Percentiles rank a stretch among this genome's conserved stretches.
phyloP scores from a whole-genome alignment of 1,140 invertebrate species.

The Sarcophaga bullata region DNA sequence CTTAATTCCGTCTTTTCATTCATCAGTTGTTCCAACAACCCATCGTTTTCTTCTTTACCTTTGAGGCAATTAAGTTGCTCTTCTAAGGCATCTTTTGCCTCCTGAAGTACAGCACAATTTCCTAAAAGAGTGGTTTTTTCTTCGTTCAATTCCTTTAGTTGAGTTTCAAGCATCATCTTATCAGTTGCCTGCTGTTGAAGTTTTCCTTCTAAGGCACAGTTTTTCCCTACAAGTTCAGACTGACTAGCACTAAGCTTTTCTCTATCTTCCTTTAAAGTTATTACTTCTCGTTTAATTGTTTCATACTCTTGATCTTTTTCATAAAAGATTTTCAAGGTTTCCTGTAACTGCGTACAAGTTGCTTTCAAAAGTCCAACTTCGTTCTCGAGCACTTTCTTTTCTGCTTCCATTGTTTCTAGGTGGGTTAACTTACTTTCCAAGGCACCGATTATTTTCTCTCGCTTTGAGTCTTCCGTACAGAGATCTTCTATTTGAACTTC shows the following conservation, averaged over 20 bases:
- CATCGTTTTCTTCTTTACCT: conserved; percentile 24
- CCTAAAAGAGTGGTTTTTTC: conserved; percentile 16
- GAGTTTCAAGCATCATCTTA: not conserved
- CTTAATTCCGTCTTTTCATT: conserved; percentile 5
- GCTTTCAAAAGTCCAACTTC: not conserved
- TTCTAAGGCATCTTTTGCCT: not conserved
- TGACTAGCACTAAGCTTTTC: not conserved
- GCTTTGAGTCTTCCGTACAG: conserved; percentile 7
- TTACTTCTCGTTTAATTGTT: not conserved
- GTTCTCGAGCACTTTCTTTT: not conserved
- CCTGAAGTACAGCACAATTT: not conserved
- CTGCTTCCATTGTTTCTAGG: not conserved
- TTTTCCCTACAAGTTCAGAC: not conserved
- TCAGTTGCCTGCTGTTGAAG: not conserved
- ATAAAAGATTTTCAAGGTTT: too few relatives aligned
- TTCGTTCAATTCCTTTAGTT: conserved; percentile 1
- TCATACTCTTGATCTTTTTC: not conserved
- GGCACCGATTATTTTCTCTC: not conserved
- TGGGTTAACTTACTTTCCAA: not conserved
- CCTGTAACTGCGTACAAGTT: not conserved
- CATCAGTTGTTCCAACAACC: conserved; percentile 2
- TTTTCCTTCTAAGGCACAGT: not conserved
- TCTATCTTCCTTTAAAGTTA: not conserved
- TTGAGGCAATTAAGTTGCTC: conserved; percentile 13
- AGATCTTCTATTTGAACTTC: conserved; percentile 20